Percentiles rank a stretch among this genome's conserved stretches.
Evolutionary conservation across 2,797 vertebrate species (phyloP).

Genomic region (Chromis chromis): DNA sequence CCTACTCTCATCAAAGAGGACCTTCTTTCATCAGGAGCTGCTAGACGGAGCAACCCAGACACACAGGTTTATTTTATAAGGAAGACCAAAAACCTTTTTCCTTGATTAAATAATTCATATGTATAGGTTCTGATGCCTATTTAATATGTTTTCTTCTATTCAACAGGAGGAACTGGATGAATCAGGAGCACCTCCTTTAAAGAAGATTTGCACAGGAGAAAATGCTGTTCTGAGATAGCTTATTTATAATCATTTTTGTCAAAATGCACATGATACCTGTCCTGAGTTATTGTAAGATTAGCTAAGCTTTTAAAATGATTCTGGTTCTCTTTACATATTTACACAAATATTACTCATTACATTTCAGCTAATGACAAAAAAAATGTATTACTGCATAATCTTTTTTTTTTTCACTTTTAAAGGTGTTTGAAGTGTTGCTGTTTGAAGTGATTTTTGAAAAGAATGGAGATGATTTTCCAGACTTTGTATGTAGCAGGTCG

Average conservation of each 20-base stretch:
- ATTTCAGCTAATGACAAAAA: constrained; percentile 52
- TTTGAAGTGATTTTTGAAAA: constrained; percentile 31
- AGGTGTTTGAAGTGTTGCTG: constrained; percentile 32
- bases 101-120: constrained; percentile 19
- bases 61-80: constrained; percentile 67
- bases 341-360: constrained; percentile 46
- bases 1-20: constrained; percentile 98
- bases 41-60: constrained; percentile 80
- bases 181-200: constrained; percentile 91
- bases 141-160: constrained; percentile 36
- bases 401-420: constrained; percentile 37
- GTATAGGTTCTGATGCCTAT: neutral
- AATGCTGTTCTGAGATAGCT: constrained; percentile 90
- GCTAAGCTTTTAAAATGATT: constrained; percentile 58
- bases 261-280: constrained; percentile 57
- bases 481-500: constrained; percentile 22
- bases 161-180: constrained; percentile 89
- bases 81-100: neutral
- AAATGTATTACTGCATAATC: constrained; percentile 36
- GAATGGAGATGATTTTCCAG: constrained; percentile 18
- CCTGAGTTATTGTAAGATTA: constrained; percentile 55
- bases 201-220: constrained; percentile 94
- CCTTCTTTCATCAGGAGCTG: constrained; percentile 85
- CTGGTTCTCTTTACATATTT: constrained; percentile 48
- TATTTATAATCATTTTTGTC: constrained; percentile 53